A percentile compares a stretch with the other conserved stretches of the same genome.
Evolutionary conservation across 1,140 invertebrate species (phyloP).

Genomic region (Carcinoscorpius rotundicauda): DNA sequence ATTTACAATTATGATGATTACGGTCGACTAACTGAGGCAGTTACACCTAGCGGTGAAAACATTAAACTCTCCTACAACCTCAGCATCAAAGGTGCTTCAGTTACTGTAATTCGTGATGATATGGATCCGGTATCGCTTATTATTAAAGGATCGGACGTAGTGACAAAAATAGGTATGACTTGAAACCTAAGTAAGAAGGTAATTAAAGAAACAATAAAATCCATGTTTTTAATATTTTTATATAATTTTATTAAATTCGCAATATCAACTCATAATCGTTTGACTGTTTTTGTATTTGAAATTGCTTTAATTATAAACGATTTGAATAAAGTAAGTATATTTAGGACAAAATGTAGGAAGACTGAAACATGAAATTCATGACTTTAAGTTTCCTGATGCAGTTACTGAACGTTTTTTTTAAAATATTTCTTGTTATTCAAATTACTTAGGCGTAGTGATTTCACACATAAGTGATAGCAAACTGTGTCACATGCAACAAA

Average conservation of each 20-base stretch:
- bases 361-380: too few species aligned
- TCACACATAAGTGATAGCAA: too few species aligned
- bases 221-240: background rate
- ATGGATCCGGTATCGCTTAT: conserved; percentile 66
- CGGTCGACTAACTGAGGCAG: conserved; percentile 66
- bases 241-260: conserved; percentile 1
- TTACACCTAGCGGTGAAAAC: conserved; percentile 78
- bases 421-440: too few species aligned
- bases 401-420: too few species aligned
- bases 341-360: too few species aligned
- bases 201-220: too few species aligned
- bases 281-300: background rate
- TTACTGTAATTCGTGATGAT: conserved; percentile 46
- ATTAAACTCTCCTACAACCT: conserved; percentile 47
- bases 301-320: too few species aligned
- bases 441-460: too few species aligned
- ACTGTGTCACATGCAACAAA: too few species aligned
- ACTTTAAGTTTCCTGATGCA: too few species aligned
- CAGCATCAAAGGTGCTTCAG: conserved; percentile 22
- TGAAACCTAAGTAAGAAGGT: too few species aligned
- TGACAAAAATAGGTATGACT: conserved; percentile 16
- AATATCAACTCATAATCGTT: background rate
- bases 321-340: too few species aligned
- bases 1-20: conserved; percentile 80
- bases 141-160: conserved; percentile 71